phyloP scores from a whole-genome alignment of 2,888 invertebrate genomes.

The Athalia cordata region DNA sequence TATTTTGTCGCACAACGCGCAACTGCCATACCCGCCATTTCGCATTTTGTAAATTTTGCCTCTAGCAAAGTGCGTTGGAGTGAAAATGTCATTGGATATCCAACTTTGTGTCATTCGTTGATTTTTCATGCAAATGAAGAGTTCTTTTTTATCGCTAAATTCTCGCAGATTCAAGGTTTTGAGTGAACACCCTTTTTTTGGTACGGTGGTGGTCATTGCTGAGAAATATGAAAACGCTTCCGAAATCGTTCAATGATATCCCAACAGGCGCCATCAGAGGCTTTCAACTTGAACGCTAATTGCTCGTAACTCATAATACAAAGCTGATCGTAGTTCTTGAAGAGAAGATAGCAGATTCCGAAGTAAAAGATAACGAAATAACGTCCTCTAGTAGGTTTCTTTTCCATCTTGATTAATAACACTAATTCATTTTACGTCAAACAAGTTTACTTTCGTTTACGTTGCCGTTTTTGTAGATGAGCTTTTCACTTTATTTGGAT shows the following conservation, averaged over 20 bases:
- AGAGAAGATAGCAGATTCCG: background rate
- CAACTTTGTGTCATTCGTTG: no score
- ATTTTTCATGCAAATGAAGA: no score
- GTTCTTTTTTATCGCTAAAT: no score
- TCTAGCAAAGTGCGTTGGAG: no score
- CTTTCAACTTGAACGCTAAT: background rate
- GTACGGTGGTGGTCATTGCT: background rate
- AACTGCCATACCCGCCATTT: no score
- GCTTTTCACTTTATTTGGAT: background rate
- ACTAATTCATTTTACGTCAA: slow-evolving; percentile 30
- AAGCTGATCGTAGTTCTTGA: background rate
- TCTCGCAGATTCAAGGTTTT: background rate
- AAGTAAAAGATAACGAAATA: slow-evolving; percentile 27
- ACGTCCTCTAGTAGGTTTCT: slow-evolving; percentile 5
- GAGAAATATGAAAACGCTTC: slow-evolving; percentile 3
- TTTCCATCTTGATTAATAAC: slow-evolving; percentile 30
- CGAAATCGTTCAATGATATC: background rate
- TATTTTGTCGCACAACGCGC: no score
- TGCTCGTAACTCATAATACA: slow-evolving; percentile 12
- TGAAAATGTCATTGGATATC: no score
- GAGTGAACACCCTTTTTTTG: background rate
- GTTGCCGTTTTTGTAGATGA: background rate
- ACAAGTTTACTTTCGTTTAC: background rate
- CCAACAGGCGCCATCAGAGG: background rate
- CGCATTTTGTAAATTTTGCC: no score